phyloP scores from a whole-genome alignment of 2,888 invertebrate genomes.

The Noctua comes region DNA sequence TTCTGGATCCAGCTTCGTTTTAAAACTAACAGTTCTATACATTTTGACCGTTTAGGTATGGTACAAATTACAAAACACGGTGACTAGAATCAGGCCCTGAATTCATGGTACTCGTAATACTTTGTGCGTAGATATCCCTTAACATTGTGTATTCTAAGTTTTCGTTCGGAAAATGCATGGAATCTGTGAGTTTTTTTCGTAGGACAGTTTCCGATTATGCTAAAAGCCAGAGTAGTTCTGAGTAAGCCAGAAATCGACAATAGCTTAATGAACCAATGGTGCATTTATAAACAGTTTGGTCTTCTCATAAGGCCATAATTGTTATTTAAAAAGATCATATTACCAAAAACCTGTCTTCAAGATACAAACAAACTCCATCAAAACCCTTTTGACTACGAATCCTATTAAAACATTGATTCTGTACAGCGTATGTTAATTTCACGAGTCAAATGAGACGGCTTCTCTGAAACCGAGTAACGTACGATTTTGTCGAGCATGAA shows the following conservation, averaged over 20 bases:
- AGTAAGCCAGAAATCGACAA: neutral
- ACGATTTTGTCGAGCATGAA: conserved; percentile 45
- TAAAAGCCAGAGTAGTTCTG: neutral
- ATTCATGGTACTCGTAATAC: neutral
- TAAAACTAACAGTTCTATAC: neutral
- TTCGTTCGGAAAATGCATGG: neutral
- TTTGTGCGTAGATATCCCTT: neutral
- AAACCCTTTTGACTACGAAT: conserved; percentile 10
- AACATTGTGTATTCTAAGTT: neutral
- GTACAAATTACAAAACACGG: neutral
- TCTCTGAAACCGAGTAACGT: conserved; percentile 20
- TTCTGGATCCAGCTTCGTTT: neutral
- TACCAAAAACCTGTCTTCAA: neutral
- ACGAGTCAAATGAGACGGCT: conserved; percentile 52
- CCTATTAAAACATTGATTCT: conserved; percentile 44
- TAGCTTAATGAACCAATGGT: neutral
- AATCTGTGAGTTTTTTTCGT: neutral
- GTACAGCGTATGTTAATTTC: conserved; percentile 58
- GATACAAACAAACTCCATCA: conserved; percentile 14
- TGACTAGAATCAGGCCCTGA: neutral
- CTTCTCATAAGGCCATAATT: neutral
- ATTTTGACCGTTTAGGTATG: neutral
- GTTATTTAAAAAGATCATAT: neutral
- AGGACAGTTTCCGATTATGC: neutral
- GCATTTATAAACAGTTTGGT: neutral